Percentiles rank a stretch among this genome's conserved stretches.
These are phyloP conservation scores for Acronicta aceris DNA, from an alignment of 2,888 invertebrate species.

Conservation along the genomic window DNA sequence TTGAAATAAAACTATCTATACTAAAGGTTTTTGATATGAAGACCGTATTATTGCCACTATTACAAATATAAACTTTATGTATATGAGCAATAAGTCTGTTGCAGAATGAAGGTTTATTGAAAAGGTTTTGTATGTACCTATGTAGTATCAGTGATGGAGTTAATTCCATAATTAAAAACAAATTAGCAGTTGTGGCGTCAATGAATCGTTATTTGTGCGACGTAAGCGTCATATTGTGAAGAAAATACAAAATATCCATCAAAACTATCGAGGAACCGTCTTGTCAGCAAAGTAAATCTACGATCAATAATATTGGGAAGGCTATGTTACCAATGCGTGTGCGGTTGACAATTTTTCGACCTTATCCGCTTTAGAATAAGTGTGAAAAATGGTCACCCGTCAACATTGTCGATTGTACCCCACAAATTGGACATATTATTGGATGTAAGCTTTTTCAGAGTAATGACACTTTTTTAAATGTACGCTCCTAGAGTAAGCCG, in stretches of 20 bases:
- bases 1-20: no score
- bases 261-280: neutral
- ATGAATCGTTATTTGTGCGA: no score
- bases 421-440: slow-evolving; percentile 62
- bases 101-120: no score
- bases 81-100: no score
- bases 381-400: neutral
- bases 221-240: no score
- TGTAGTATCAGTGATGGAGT: neutral
- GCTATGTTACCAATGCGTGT: slow-evolving; percentile 10
- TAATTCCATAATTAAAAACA: no score
- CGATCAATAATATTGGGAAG: slow-evolving; percentile 35
- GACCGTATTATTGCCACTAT: no score
- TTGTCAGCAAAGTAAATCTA: slow-evolving; percentile 2
- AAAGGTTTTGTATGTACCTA: no score
- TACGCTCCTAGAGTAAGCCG: slow-evolving; percentile 64
- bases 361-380: neutral
- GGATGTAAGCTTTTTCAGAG: slow-evolving; percentile 61
- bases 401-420: slow-evolving; percentile 26
- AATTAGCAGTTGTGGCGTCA: no score
- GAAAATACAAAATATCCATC: no score
- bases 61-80: no score
- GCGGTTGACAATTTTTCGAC: neutral
- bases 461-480: slow-evolving; percentile 58
- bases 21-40: no score